phyloP scores from a whole-genome alignment of 53 echinoderm and acorn worm genomes.

The Astropecten irregularis region DNA sequence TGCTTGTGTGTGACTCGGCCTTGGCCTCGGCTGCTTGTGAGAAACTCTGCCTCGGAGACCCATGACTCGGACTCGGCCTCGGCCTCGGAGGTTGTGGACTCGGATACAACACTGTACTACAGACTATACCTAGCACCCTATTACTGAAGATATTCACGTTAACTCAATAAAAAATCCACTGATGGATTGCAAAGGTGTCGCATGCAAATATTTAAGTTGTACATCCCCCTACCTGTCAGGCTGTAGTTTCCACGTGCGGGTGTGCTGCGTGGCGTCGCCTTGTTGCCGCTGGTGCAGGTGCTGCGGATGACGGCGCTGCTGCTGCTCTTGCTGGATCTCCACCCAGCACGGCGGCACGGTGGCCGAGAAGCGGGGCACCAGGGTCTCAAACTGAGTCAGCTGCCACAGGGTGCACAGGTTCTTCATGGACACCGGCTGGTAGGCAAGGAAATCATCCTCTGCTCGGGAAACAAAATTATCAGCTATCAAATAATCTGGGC shows the following conservation, averaged over 20 bases:
- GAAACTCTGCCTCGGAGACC: no score
- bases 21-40: no score
- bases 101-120: no score
- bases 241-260: slow-evolving; percentile 96
- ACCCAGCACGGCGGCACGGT: slow-evolving; percentile 97
- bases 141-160: no score
- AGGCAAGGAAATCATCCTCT: slow-evolving; percentile 74
- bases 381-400: slow-evolving; percentile 95
- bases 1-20: no score
- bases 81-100: no score
- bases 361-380: slow-evolving; percentile 96
- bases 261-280: slow-evolving; percentile 96
- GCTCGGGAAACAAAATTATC: neutral
- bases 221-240: slow-evolving; percentile 77
- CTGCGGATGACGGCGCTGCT: slow-evolving; percentile 97
- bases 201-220: neutral
- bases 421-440: slow-evolving; percentile 67
- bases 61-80: no score
- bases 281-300: slow-evolving; percentile 96
- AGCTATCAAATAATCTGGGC: no score
- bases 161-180: no score
- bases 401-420: slow-evolving; percentile 72
- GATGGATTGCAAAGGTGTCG: neutral
- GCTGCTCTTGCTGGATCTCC: slow-evolving; percentile 99
- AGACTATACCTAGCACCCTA: no score